Evolutionary conservation across 2,797 vertebrate genomes (phyloP), one percentile per base, ranked within the genome.

Genomic region (Muscicapa comitata): DNA sequence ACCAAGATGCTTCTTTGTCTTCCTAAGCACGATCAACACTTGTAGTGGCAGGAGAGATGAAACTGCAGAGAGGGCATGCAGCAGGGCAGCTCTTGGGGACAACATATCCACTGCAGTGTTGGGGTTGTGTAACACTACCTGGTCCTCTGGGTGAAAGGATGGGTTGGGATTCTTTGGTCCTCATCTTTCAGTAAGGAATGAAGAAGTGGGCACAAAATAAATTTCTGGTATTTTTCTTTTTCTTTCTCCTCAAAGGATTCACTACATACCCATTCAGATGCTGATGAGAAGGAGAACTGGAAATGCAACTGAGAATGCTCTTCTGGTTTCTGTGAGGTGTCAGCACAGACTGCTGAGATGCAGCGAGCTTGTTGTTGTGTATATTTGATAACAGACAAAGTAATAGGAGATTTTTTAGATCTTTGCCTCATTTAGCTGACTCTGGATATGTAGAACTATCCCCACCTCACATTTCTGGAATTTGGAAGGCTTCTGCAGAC

Each of bases 281-380:
- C 48, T 80, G 75, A 88, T 17, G 95, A 93, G 37, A 96, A 97
- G n/a, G 95, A 97, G 66, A 97, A 96, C 37, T 54, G 94, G 76
- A 75, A 93, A 57, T 19, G 4, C 48, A 93, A 62, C 79, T 94
- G 79, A 97, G 40, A 77, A 72, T 53, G 33, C 11, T 57, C 28
- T 43, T 72, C 26, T 84, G 29, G 51, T 72, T 48, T 80, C 40
- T 62, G 28, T 43, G 78, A 93, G 35, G 21, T 31, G 55, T 40
- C 73, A 62, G 51, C 29, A 50, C 24, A 59, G n/a, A 42, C 24
- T 47, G 31, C 25, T 53, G 55, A 78, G 54, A 68, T 86, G 51
- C 47, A 84, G 43, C 0, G 0, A n/a, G 38, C n/a, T 40, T 57
- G 35, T 38, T 55, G 37, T 33, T 55, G 48, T 55, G 10, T 57